phyloP scores from a whole-genome alignment of 2,797 vertebrate species.

The Stomatorhinus walkeri region DNA sequence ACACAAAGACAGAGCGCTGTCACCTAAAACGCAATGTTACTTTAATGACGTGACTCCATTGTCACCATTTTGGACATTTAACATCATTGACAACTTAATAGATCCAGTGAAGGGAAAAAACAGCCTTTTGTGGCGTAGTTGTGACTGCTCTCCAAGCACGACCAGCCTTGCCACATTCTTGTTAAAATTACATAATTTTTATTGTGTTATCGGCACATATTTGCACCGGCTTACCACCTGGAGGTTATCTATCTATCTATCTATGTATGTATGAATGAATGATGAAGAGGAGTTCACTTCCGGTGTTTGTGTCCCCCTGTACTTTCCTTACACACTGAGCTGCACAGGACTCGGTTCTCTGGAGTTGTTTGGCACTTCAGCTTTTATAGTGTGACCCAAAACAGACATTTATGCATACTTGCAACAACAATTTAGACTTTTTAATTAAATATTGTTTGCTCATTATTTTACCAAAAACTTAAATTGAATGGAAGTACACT shows the following conservation, averaged over 20 bases:
- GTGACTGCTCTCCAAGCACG: neutral
- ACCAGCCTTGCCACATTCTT: neutral
- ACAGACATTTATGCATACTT: neutral
- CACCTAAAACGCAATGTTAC: neutral
- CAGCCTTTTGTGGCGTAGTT: neutral
- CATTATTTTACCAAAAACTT: neutral
- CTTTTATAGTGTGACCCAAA: neutral
- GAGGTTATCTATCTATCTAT: neutral
- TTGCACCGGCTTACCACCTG: neutral
- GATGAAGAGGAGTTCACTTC: neutral
- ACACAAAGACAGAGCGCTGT: neutral
- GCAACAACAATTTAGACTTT: neutral
- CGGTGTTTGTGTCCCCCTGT: neutral
- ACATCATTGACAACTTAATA: neutral
- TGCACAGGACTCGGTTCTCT: neutral
- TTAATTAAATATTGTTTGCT: neutral
- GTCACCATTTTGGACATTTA: slow-evolving; percentile 2
- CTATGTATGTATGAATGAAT: neutral
- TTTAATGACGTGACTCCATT: neutral
- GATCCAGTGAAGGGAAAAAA: neutral
- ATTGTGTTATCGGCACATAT: neutral
- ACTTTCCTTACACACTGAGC: neutral
- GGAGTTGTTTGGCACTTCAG: neutral
- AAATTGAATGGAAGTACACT: neutral
- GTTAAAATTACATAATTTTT: neutral